These are phyloP conservation scores for Zaprionus taronus DNA, from an alignment of 1,140 invertebrate genomes.

Conservation along the genomic window DNA sequence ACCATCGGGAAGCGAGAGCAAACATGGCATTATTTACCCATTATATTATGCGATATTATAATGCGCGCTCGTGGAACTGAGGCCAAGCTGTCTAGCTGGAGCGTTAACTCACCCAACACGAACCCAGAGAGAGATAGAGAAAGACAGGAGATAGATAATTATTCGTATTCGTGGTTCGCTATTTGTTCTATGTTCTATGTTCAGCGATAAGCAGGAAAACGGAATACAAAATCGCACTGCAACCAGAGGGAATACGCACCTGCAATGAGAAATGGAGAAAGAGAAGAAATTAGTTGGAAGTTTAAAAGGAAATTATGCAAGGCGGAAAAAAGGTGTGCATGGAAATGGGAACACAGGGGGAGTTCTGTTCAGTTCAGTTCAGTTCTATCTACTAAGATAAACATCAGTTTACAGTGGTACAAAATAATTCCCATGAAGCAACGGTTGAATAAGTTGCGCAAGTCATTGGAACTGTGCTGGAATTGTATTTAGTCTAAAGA, in stretches of 20 bases:
- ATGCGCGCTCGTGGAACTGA: conserved; percentile 33
- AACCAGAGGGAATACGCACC: conserved; percentile 54
- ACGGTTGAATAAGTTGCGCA: conserved; percentile 2
- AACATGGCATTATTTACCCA: conserved; percentile 58
- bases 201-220: conserved; percentile 37
- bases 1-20: conserved; percentile 8
- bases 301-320: conserved; percentile 16
- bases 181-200: conserved; percentile 43
- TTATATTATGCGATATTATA: conserved; percentile 62
- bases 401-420: conserved; percentile 1
- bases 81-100: conserved; percentile 60
- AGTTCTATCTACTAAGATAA: not conserved
- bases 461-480: not conserved
- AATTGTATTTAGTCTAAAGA: not conserved
- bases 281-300: conserved; percentile 48
- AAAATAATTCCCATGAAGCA: conserved; percentile 3
- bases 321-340: conserved; percentile 1
- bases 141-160: conserved; percentile 27
- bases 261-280: conserved; percentile 45
- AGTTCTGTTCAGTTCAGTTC: not conserved
- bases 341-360: not conserved
- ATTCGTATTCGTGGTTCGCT: conserved; percentile 39
- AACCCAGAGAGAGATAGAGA: not conserved
- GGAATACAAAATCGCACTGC: conserved; percentile 1
- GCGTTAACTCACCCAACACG: conserved; percentile 39